Percentiles rank a stretch among this genome's conserved stretches.
Evolutionary conservation across 2,888 invertebrate species (phyloP).

Genomic region (Theodoxus fluviatilis): DNA sequence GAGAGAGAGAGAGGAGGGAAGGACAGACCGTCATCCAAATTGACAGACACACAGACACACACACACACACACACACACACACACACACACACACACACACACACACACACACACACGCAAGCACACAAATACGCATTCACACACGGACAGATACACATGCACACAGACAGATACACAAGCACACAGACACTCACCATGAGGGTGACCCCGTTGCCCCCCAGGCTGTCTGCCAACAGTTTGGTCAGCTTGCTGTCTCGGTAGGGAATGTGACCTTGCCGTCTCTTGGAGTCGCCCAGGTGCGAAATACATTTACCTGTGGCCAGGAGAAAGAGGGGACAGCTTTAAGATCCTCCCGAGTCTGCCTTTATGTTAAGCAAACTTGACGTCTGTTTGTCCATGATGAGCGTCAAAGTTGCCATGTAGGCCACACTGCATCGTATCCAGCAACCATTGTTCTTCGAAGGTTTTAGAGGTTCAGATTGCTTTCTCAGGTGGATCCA

Average conservation of each 20-base stretch:
- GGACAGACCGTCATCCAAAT: neutral
- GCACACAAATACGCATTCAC: neutral
- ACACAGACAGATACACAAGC: neutral
- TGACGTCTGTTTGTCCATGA: neutral
- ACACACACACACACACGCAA: neutral
- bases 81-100: neutral
- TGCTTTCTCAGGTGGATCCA: too few species aligned
- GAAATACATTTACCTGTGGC: conserved; percentile 88
- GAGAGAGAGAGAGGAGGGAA: neutral
- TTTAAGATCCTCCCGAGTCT: neutral
- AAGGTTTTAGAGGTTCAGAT: too few species aligned
- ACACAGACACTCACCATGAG: conserved; percentile 76
- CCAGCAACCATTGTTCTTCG: too few species aligned
- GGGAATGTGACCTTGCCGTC: conserved; percentile 84
- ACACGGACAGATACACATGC: neutral
- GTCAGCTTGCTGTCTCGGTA: conserved; percentile 94
- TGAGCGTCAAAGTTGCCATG: neutral
- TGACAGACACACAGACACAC: neutral
- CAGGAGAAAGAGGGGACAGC: neutral
- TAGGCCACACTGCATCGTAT: too few species aligned
- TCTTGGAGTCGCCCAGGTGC: conserved; percentile 75
- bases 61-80: neutral
- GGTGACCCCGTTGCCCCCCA: conserved; percentile 92
- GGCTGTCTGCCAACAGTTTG: conserved; percentile 88
- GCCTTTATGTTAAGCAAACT: neutral